A percentile compares a stretch with the other conserved stretches of the same genome.
These are phyloP conservation scores for Tamandua tetradactyla DNA, from an alignment of 2,797 vertebrate genomes.

Conservation along the genomic window DNA sequence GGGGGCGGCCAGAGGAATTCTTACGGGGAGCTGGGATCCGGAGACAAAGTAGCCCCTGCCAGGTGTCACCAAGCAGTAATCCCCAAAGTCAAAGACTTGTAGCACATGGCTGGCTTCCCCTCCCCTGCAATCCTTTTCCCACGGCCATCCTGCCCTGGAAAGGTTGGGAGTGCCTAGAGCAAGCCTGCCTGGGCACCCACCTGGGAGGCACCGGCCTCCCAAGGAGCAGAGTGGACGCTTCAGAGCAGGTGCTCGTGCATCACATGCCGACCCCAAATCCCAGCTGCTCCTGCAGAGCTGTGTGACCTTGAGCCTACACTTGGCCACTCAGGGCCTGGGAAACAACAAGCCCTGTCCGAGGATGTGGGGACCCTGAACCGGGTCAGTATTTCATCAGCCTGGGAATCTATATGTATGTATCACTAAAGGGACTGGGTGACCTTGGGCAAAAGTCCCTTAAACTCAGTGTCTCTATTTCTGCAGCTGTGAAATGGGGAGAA, in stretches of 20 bases:
- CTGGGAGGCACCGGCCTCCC: not conserved
- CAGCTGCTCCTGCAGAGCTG: not conserved
- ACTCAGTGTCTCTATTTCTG: not conserved
- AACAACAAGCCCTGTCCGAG: too few species aligned
- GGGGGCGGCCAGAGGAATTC: too few species aligned
- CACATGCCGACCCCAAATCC: not conserved
- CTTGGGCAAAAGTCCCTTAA: not conserved
- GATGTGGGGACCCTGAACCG: rapidly evolving
- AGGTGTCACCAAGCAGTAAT: not conserved
- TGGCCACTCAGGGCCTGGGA: not conserved
- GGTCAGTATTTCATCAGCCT: rapidly evolving
- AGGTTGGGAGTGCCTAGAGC: rapidly evolving
- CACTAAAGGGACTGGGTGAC: not conserved
- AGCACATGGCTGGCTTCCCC: too few species aligned
- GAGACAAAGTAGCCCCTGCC: not conserved
- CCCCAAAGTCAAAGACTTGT: not conserved
- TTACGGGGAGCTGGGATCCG: not conserved
- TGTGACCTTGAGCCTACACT: not conserved
- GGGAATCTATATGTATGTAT: not conserved
- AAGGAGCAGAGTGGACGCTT: too few species aligned
- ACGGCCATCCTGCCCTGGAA: rapidly evolving
- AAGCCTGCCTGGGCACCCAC: not conserved
- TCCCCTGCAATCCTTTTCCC: rapidly evolving
- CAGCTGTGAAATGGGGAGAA: not conserved
- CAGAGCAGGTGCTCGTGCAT: not conserved